Percentiles rank a stretch among this genome's conserved stretches.
Conservation (phyloP, 1,140 invertebrate species). For the Maniola jurtina region DNA sequence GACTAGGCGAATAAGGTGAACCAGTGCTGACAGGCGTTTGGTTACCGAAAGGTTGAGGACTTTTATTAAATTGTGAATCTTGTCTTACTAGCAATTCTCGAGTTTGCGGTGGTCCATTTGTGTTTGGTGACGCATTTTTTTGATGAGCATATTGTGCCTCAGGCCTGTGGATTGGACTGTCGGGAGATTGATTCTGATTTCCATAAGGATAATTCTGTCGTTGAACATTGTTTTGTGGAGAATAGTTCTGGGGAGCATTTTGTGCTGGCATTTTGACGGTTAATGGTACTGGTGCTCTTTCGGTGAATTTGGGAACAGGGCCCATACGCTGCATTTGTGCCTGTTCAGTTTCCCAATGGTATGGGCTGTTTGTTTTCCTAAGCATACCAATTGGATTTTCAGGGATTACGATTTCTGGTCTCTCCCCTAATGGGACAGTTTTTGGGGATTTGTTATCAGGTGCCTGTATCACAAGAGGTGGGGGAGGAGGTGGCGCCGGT, state of each 20-base stretch:
- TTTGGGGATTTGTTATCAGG: constrained; percentile 74
- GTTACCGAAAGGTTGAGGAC: constrained; percentile 66
- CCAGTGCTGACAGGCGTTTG: constrained; percentile 55
- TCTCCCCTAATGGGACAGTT: constrained; percentile 67
- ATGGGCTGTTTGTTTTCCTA: constrained; percentile 76
- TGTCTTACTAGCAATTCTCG: constrained; percentile 71
- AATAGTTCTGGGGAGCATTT: constrained; percentile 62
- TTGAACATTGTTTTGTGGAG: constrained; percentile 56
- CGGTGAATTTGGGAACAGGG: constrained; percentile 68
- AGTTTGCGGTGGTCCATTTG: constrained; percentile 60
- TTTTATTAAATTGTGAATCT: constrained; percentile 77
- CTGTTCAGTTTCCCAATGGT: constrained; percentile 75
- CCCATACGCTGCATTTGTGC: constrained; percentile 63
- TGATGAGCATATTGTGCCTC: constrained; percentile 72
- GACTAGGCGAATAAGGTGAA: constrained; percentile 59
- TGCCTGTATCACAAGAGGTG: constrained; percentile 76
- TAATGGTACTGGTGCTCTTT: constrained; percentile 71
- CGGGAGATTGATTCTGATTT: constrained; percentile 60
- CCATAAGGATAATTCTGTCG: constrained; percentile 51
- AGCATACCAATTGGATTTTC: constrained; percentile 82
- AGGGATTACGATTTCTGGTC: constrained; percentile 85
- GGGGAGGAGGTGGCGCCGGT: constrained; percentile 79
- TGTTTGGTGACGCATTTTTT: constrained; percentile 49
- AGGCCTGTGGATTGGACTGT: constrained; percentile 72
- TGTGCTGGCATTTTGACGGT: constrained; percentile 70